Base-by-base conservation (phyloP, 2,888 invertebrate species). In the Choreutis nemorana region DNA sequence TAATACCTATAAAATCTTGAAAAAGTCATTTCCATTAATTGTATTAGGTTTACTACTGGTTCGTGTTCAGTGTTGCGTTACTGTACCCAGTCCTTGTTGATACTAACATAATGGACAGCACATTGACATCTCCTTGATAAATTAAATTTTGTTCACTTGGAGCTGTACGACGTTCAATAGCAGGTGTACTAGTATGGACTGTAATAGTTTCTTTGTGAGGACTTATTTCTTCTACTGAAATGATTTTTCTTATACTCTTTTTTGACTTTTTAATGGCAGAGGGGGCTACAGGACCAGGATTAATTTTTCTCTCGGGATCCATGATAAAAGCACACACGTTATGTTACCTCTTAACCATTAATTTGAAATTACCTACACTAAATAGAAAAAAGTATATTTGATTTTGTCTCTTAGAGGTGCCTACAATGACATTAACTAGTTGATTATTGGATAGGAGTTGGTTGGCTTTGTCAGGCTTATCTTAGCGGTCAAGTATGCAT, bases 31-130 rank as follows among this genome's bases (percentile, higher is more conserved):
- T n/a, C n/a, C n/a, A n/a, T n/a, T n/a, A n/a, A n/a, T n/a, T n/a
- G n/a, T n/a, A n/a, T n/a, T n/a, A n/a, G n/a, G n/a, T n/a, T n/a
- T n/a, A n/a, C n/a, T n/a, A n/a, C n/a, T n/a, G n/a, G n/a, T n/a
- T n/a, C n/a, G n/a, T n/a, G n/a, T n/a, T n/a, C n/a, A n/a, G n/a
- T n/a, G n/a, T n/a, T n/a, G n/a, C n/a, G n/a, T n/a, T n/a, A n/a
- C n/a, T n/a, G n/a, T n/a, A n/a, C n/a, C n/a, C n/a, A n/a, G n/a
- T n/a, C n/a, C n/a, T n/a, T n/a, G 4, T 22, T 22, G 9, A n/a
- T 16, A 52, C 67, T 47, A 51, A 75, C 77, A 75, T 63, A 27
- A 72, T 56, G 18, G 71, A 70, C 25, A 77, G 53, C 11, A 77
- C 44, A 41, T 78, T 75, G 10, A 78, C 59, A 33, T 65, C 62